These are phyloP conservation scores for Diplogasteroides magnus DNA, from an alignment of 1,140 invertebrate genomes.

Conservation along the genomic window DNA sequence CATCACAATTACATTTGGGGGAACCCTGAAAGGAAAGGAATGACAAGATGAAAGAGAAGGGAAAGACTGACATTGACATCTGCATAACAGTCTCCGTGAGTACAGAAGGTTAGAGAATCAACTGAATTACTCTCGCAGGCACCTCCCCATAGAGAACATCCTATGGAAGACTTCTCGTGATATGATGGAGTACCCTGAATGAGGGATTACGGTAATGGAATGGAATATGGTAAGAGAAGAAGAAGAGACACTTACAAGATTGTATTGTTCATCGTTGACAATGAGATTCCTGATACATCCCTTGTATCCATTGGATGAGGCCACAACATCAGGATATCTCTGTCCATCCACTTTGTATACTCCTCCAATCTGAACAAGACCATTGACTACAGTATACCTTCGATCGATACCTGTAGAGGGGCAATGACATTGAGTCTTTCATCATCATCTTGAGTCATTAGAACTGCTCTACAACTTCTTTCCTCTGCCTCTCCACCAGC, in stretches of 20 bases:
- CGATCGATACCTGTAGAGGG: slow-evolving; percentile 49
- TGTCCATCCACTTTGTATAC: slow-evolving; percentile 23
- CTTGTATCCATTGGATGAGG: slow-evolving; percentile 28
- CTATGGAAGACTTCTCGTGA: slow-evolving; percentile 34
- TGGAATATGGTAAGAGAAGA: no score
- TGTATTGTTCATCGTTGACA: slow-evolving; percentile 44
- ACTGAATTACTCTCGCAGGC: slow-evolving; percentile 36
- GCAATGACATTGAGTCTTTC: slow-evolving; percentile 50
- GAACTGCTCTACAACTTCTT: slow-evolving; percentile 7
- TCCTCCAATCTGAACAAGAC: slow-evolving; percentile 21
- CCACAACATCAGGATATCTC: slow-evolving; percentile 25
- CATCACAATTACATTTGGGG: slow-evolving; percentile 47
- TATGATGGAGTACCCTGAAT: not conserved
- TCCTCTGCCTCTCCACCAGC: slow-evolving; percentile 21
- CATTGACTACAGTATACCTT: slow-evolving; percentile 33
- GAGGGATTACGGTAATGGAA: no score
- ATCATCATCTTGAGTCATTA: slow-evolving; percentile 47
- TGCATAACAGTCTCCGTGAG: slow-evolving; percentile 50
- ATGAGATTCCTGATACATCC: slow-evolving; percentile 51
- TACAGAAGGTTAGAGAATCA: slow-evolving; percentile 30
- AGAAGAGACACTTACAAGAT: no score
- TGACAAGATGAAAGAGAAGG: slow-evolving; percentile 16
- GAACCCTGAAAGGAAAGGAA: not conserved
- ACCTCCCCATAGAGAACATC: slow-evolving; percentile 41
- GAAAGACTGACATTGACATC: no score